Conservation (phyloP, 2,888 invertebrate species). For the Lepidochrysops patricia region DNA sequence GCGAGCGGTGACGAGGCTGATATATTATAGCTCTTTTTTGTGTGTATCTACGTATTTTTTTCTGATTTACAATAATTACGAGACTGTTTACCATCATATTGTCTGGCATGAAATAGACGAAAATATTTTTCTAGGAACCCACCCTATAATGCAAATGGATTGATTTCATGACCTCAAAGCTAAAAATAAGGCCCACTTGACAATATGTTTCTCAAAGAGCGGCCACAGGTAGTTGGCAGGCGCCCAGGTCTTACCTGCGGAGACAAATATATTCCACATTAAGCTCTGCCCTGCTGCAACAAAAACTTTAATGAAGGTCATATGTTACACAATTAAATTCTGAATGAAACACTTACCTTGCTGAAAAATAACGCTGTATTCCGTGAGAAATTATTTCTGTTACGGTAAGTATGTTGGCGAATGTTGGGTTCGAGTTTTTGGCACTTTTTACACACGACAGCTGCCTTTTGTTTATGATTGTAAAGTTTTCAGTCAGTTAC, state of each 20-base stretch:
- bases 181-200: slow-evolving; percentile 32
- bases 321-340: slow-evolving; percentile 25
- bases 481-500: not conserved
- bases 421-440: no score
- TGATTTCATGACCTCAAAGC: slow-evolving; percentile 16
- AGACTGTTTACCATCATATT: no score
- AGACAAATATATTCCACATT: slow-evolving; percentile 48
- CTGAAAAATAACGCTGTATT: slow-evolving; percentile 9
- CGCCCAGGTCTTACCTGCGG: slow-evolving; percentile 54
- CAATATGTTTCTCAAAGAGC: slow-evolving; percentile 45
- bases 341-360: slow-evolving; percentile 26
- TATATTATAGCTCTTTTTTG: no score
- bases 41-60: no score
- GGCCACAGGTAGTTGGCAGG: slow-evolving; percentile 69
- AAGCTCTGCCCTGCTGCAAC: slow-evolving; percentile 36
- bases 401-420: not conserved
- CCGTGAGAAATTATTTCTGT: not conserved
- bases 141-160: slow-evolving; percentile 17
- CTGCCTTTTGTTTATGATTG: not conserved
- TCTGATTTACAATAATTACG: no score
- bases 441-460: no score
- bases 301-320: slow-evolving; percentile 45
- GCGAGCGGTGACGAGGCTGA: no score
- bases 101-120: no score
- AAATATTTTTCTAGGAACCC: no score